A percentile compares a stretch with the other conserved stretches of the same genome.
phyloP scores from a whole-genome alignment of 2,113 vertebrate species.

The Pseudonaja textilis region DNA sequence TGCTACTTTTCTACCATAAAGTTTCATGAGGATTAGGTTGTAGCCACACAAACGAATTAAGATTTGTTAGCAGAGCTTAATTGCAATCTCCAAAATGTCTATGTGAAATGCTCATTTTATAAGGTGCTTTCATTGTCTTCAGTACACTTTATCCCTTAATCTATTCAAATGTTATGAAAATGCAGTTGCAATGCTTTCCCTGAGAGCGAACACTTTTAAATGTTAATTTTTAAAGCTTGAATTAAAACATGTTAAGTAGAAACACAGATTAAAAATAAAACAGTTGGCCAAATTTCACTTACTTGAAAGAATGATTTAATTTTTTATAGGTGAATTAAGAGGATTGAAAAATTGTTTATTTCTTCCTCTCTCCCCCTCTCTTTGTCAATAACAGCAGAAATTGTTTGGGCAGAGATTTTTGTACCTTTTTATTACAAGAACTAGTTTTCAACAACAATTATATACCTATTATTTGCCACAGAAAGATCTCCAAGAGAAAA shows the following conservation, averaged over 20 bases:
- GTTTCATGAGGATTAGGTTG: constrained; percentile 68
- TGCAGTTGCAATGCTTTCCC: constrained; percentile 62
- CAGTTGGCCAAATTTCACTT: constrained; percentile 47
- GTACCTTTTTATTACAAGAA: constrained; percentile 39
- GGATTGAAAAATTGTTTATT: constrained; percentile 44
- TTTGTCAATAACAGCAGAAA: constrained; percentile 38
- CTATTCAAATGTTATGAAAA: constrained; percentile 72
- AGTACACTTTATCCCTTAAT: constrained; percentile 69
- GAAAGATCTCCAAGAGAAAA: constrained; percentile 53
- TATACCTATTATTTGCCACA: constrained; percentile 49
- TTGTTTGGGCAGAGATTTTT: constrained; percentile 46
- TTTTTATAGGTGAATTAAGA: constrained; percentile 58
- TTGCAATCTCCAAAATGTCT: constrained; percentile 70
- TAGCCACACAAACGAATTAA: constrained; percentile 68
- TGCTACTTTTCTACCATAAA: constrained; percentile 60
- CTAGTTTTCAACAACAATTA: constrained; percentile 54
- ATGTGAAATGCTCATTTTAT: constrained; percentile 77
- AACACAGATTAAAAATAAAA: constrained; percentile 48
- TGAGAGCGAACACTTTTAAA: constrained; percentile 66
- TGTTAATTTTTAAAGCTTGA: constrained; percentile 61
- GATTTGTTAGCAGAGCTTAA: constrained; percentile 66
- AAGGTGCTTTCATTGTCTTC: constrained; percentile 74
- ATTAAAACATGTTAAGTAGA: constrained; percentile 53
- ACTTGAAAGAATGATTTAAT: constrained; percentile 55
- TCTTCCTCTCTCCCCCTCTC: background rate